Evolutionary conservation across 37 sponge, comb jelly and placozoan species (phyloP).

Genomic region (Mnemiopsis leidyi): DNA sequence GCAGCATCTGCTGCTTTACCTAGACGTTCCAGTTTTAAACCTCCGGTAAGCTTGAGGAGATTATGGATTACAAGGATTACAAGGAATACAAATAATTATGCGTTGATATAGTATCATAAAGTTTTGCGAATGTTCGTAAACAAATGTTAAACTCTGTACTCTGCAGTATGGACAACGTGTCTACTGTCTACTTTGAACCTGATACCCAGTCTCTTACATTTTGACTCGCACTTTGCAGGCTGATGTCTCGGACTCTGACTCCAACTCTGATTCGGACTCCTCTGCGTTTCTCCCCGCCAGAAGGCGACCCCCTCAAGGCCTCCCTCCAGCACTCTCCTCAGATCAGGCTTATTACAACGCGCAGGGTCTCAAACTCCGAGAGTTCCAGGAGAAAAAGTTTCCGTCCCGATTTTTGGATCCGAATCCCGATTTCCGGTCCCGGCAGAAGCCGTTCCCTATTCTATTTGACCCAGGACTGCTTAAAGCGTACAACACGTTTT

Average conservation of each 20-base stretch:
- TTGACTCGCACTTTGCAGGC: too few species aligned
- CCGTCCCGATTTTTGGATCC: slow-evolving; percentile 1
- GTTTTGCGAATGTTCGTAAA: too few species aligned
- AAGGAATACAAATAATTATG: too few species aligned
- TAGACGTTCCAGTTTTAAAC: neutral
- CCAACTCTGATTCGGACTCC: slow-evolving; percentile 21
- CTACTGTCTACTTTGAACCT: too few species aligned
- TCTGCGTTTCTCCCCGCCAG: neutral
- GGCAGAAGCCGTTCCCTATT: slow-evolving; percentile 45
- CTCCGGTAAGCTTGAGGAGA: too few species aligned
- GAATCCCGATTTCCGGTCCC: neutral
- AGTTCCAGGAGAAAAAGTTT: slow-evolving; percentile 1
- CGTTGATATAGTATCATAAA: too few species aligned
- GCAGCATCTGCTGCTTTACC: neutral
- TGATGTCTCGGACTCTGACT: neutral
- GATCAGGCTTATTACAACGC: neutral
- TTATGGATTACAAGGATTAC: too few species aligned
- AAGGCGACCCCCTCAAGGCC: neutral
- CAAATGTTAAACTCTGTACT: too few species aligned
- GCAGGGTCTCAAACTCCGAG: slow-evolving; percentile 19
- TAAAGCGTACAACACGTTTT: neutral
- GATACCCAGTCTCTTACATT: too few species aligned
- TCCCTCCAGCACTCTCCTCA: neutral
- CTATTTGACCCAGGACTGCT: neutral
- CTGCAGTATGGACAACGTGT: too few species aligned